Percentiles rank a stretch among this genome's conserved stretches.
Conservation (phyloP, 2,888 invertebrate genomes). For the Metalampra italica region DNA sequence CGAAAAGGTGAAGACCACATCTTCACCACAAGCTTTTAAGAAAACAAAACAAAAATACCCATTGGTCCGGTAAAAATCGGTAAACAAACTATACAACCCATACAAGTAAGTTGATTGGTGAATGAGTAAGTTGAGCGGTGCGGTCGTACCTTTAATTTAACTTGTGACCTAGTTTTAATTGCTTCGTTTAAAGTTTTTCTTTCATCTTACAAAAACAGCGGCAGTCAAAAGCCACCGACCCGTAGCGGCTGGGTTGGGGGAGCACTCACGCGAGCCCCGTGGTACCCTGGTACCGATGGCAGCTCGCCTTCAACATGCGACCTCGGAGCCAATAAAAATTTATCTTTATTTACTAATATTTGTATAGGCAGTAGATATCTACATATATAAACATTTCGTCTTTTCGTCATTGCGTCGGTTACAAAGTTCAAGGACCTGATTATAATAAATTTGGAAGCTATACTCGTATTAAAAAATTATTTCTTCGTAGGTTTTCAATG, state of each 20-base stretch:
- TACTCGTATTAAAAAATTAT: neutral
- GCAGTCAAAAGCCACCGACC: conserved; percentile 11
- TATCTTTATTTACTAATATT: conserved; percentile 1
- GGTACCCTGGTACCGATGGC: conserved; percentile 56
- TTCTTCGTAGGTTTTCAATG: neutral
- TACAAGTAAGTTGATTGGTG: too few relatives aligned
- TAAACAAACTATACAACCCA: too few relatives aligned
- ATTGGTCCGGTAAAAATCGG: too few relatives aligned
- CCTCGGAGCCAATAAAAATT: conserved; percentile 49
- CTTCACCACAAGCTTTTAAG: too few relatives aligned
- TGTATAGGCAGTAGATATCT: neutral
- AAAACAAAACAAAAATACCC: too few relatives aligned
- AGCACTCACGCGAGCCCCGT: conserved; percentile 61
- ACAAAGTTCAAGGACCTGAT: conserved; percentile 11
- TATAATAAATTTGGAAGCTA: too few relatives aligned
- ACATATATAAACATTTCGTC: conserved; percentile 1
- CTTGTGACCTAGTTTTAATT: neutral
- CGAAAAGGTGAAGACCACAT: too few relatives aligned
- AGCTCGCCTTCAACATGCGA: conserved; percentile 60
- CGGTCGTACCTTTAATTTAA: too few relatives aligned
- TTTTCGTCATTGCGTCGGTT: conserved; percentile 9
- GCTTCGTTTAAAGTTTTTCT: neutral
- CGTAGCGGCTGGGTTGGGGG: conserved; percentile 23
- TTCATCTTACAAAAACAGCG: conserved; percentile 1
- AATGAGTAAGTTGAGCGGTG: too few relatives aligned